phyloP scores from a whole-genome alignment of 1,140 invertebrate species.

The Lasaia peninsularis region DNA sequence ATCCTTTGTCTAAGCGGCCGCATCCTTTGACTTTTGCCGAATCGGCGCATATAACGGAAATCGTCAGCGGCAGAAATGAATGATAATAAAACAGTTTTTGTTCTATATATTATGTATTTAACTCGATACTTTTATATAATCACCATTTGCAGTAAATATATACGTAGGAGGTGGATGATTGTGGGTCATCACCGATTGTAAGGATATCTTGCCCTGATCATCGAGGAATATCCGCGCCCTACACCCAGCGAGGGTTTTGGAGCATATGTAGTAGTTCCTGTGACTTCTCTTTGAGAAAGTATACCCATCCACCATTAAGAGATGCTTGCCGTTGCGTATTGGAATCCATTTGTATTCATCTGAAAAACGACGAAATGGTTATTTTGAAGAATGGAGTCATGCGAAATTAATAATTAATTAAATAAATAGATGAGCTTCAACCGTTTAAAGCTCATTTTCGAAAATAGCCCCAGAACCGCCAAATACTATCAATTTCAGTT shows the following conservation, averaged over 20 bases:
- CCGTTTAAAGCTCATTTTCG: too few relatives aligned
- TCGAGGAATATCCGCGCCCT: background rate
- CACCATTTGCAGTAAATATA: slow-evolving; percentile 20
- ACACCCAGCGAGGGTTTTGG: background rate
- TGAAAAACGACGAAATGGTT: background rate
- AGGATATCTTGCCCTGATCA: slow-evolving; percentile 3
- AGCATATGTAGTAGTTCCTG: slow-evolving; percentile 1
- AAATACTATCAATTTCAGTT: background rate
- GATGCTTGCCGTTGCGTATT: background rate
- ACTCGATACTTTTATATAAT: slow-evolving; percentile 27
- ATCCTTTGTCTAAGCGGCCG: too few relatives aligned
- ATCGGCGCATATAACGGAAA: too few relatives aligned
- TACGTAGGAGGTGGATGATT: slow-evolving; percentile 30
- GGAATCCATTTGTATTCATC: background rate
- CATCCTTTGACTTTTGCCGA: too few relatives aligned
- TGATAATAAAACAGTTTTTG: too few relatives aligned
- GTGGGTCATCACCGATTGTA: slow-evolving; percentile 13
- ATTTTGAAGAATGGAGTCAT: too few relatives aligned
- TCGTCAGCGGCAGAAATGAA: too few relatives aligned
- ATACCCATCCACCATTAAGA: background rate
- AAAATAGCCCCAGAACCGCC: too few relatives aligned
- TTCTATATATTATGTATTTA: background rate
- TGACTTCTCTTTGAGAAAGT: background rate
- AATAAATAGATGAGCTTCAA: too few relatives aligned
- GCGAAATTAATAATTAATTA: too few relatives aligned